phyloP scores from a whole-genome alignment of 2,888 invertebrate genomes.

The Harpagoxenus sublaevis region DNA sequence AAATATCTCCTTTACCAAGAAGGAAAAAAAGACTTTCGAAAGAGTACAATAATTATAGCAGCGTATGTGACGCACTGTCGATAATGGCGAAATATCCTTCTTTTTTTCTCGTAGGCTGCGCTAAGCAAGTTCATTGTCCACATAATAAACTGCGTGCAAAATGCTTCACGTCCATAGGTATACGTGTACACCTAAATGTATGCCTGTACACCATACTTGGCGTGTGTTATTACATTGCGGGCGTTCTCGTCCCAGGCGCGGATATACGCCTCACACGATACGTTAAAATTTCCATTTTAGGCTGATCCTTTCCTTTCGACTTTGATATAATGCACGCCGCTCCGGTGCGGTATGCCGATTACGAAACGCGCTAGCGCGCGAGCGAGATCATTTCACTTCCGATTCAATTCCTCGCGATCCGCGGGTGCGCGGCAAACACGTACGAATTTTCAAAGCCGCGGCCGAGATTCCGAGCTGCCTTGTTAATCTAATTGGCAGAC shows the following conservation, averaged over 20 bases:
- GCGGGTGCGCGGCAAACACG: background rate
- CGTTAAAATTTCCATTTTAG: constrained; percentile 62
- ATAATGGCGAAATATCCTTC: constrained; percentile 22
- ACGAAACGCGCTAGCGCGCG: background rate
- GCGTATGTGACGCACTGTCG: constrained; percentile 33
- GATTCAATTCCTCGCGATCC: constrained; percentile 42
- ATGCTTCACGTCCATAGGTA: constrained; percentile 13
- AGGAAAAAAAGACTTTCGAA: constrained; percentile 1
- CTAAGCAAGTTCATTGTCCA: constrained; percentile 56
- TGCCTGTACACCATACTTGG: background rate
- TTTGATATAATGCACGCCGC: constrained; percentile 31
- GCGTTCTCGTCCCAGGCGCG: constrained; percentile 27
- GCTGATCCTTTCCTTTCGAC: background rate
- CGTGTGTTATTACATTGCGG: constrained; percentile 16
- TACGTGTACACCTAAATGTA: too few species aligned
- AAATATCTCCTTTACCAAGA: background rate
- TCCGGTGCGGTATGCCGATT: constrained; percentile 20
- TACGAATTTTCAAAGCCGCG: constrained; percentile 24
- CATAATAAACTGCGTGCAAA: constrained; percentile 14
- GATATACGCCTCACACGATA: constrained; percentile 13
- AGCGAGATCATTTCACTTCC: constrained; percentile 62
- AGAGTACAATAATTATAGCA: background rate
- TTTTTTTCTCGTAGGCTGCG: constrained; percentile 60
- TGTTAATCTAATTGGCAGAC: constrained; percentile 37
- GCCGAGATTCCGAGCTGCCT: background rate